A percentile compares a stretch with the other conserved stretches of the same genome.
These are phyloP conservation scores for Orthosia gothica DNA, from an alignment of 2,888 invertebrate species.

Conservation along the genomic window DNA sequence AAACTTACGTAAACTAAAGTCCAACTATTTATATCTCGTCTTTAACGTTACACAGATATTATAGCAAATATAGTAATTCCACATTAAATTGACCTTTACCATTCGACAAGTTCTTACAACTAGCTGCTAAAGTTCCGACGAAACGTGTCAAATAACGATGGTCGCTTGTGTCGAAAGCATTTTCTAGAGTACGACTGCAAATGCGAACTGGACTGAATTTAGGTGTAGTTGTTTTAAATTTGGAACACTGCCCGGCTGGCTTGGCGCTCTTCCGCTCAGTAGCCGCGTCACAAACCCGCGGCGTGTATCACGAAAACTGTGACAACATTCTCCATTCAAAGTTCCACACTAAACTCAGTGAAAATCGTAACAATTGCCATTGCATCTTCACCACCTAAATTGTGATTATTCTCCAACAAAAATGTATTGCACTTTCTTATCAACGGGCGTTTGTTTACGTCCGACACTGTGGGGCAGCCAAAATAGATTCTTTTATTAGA, in stretches of 20 bases:
- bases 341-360: slow-evolving; percentile 53
- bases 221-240: slow-evolving; percentile 87
- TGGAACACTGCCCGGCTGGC: slow-evolving; percentile 88
- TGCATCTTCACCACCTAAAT: slow-evolving; percentile 21
- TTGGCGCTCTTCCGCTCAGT: slow-evolving; percentile 82
- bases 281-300: slow-evolving; percentile 78
- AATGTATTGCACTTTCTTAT: slow-evolving; percentile 75
- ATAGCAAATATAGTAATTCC: slow-evolving; percentile 31
- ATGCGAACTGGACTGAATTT: slow-evolving; percentile 79
- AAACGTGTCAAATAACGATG: slow-evolving; percentile 71
- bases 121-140: slow-evolving; percentile 23
- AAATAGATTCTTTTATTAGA: slow-evolving; percentile 91
- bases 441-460: slow-evolving; percentile 80
- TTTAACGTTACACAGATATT: slow-evolving; percentile 27
- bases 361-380: slow-evolving; percentile 53
- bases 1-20: slow-evolving; percentile 19
- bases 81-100: slow-evolving; percentile 50
- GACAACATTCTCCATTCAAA: slow-evolving; percentile 62
- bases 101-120: slow-evolving; percentile 27
- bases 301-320: slow-evolving; percentile 78
- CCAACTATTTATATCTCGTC: slow-evolving; percentile 47
- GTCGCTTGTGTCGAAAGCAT: slow-evolving; percentile 70
- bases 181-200: slow-evolving; percentile 74
- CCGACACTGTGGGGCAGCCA: slow-evolving; percentile 73
- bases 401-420: slow-evolving; percentile 68